Percentiles rank a stretch among this genome's conserved stretches.
Evolutionary conservation across 2,888 invertebrate genomes (phyloP).

Genomic region (Crocallis elinguaria): DNA sequence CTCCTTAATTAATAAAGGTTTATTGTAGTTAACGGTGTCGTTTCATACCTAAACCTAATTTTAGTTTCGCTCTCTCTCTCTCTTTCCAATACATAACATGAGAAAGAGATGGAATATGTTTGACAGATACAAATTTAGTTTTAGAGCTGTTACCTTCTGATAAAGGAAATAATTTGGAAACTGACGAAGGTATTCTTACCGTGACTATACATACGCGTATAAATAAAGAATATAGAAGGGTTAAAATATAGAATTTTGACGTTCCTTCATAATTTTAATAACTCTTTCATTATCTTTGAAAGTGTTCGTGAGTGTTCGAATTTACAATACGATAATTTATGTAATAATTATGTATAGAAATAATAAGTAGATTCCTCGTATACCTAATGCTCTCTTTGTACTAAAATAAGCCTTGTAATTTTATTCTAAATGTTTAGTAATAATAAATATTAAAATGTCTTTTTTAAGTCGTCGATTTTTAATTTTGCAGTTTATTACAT

Average conservation of each 20-base stretch:
- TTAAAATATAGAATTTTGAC: neutral
- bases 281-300: slow-evolving; percentile 20
- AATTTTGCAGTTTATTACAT: neutral
- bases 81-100: too few relatives aligned
- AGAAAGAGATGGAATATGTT: too few relatives aligned
- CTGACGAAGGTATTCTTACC: too few relatives aligned
- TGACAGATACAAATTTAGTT: too few relatives aligned
- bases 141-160: too few relatives aligned
- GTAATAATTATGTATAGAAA: slow-evolving; percentile 18
- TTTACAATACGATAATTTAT: slow-evolving; percentile 32
- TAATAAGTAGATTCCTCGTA: slow-evolving; percentile 22
- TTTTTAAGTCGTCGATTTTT: too few relatives aligned
- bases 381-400: slow-evolving; percentile 20
- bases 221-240: neutral
- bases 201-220: too few relatives aligned
- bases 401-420: slow-evolving; percentile 9
- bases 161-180: too few relatives aligned
- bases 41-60: too few relatives aligned
- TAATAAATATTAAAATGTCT: neutral
- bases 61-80: too few relatives aligned
- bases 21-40: too few relatives aligned
- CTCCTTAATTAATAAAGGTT: too few relatives aligned
- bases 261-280: slow-evolving; percentile 4
- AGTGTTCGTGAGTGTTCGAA: slow-evolving; percentile 31
- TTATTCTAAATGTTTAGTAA: slow-evolving; percentile 10